Evolutionary conservation across 2,113 vertebrate species (phyloP), one percentile per base, ranked within the genome.

Genomic region (Platanista minor): DNA sequence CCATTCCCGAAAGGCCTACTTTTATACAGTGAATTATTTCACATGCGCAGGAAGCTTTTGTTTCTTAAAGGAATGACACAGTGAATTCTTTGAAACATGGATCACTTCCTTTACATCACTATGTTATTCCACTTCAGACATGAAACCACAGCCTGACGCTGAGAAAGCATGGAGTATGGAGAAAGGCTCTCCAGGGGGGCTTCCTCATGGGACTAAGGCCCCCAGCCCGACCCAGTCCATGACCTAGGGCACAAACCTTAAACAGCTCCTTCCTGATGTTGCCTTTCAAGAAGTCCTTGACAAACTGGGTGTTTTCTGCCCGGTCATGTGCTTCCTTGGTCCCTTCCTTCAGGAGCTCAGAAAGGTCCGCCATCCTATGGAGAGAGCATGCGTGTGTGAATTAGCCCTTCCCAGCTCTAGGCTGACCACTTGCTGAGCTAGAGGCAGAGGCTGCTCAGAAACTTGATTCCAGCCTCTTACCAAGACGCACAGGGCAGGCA

Each of bases 201-300:
- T 59, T 43, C 36, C 43, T 75, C 49, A n/a, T 10, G 64, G 12
- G 20, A 75, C 59, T 7, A 52, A 85, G 66, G 25, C 41, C 31
- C 41, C 69, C 31, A 54, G 52, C 10, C 64, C 1, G 2, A 88
- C 49, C 64, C 87, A 41, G 18, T 64, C 77, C 64, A 33, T 17
- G n/a, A 94, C 11, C 17, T 12, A 91, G 27, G 78, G 41, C 75
- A 84, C 98, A 88, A 95, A 99, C 99, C 99, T 99, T 99, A 96
- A 99, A 99, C 31, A 99, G 98, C 96, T 99, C 99, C 98, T 98
- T 99, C 90, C 98, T 98, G 97, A 99, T 99, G 59, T 98, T 99
- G 18, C 99, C 99, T 94, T 98, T 99, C 90, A 99, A 99, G 97
- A 99, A 99, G 95, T 99, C 99, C 98, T 99, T 99, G 95, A 99